Conservation (phyloP, 2,113 vertebrate species). For the Cyanoramphus novaezelandiae region DNA sequence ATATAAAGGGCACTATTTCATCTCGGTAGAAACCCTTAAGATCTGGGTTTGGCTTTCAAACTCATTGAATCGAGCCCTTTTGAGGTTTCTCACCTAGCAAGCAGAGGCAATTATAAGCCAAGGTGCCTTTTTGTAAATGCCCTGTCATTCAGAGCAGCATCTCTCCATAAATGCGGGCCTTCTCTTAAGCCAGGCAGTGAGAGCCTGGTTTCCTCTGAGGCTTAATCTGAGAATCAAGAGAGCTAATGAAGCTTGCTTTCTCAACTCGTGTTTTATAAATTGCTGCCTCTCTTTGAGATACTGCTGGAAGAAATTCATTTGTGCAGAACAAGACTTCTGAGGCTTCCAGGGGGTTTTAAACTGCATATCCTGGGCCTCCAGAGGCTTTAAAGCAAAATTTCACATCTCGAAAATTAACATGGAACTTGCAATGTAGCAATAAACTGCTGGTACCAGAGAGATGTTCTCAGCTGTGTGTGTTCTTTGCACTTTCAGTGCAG, state of each 20-base stretch:
- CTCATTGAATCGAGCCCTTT: background rate
- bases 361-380: background rate
- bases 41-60: background rate
- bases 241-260: conserved; percentile 36
- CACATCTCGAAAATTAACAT: background rate
- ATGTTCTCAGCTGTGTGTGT: background rate
- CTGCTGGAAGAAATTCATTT: conserved; percentile 27
- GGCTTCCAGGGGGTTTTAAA: conserved; percentile 5
- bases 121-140: background rate
- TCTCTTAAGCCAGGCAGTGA: background rate
- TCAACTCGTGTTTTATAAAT: conserved; percentile 5
- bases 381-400: conserved; percentile 20
- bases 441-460: background rate
- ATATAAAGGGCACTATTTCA: background rate
- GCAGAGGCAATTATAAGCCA: background rate
- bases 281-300: background rate
- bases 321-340: conserved; percentile 7
- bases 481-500: conserved; percentile 23
- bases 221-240: conserved; percentile 11
- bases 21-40: background rate
- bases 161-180: background rate
- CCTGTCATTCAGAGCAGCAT: background rate
- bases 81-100: background rate
- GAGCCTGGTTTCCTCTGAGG: background rate
- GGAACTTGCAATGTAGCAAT: background rate